A percentile compares a stretch with the other conserved stretches of the same genome.
These are phyloP conservation scores for Tauraco hartlaubi DNA, from an alignment of 2,797 vertebrate species.

Conservation along the genomic window DNA sequence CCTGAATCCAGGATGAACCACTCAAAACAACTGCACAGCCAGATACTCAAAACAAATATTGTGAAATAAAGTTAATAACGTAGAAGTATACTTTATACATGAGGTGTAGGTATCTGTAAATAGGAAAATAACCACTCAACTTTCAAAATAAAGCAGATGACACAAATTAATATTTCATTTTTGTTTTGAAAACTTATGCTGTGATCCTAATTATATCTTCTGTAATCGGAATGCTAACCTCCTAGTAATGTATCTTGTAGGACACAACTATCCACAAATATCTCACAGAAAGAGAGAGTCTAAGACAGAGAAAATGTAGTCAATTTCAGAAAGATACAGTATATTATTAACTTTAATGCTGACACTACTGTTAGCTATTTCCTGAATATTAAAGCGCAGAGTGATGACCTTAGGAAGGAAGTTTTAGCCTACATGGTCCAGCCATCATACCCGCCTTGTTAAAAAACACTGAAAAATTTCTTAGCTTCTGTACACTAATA, in stretches of 20 bases:
- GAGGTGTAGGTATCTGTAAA: neutral
- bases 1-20: neutral
- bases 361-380: neutral
- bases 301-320: neutral
- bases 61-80: neutral
- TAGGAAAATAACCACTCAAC: neutral
- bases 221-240: neutral
- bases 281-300: neutral
- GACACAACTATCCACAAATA: neutral
- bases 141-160: slow-evolving; percentile 5
- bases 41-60: neutral
- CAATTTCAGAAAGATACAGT: neutral
- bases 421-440: neutral
- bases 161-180: neutral
- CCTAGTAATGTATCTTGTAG: neutral
- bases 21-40: neutral
- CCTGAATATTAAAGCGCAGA: neutral
- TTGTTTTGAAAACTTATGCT: neutral
- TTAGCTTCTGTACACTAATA: neutral
- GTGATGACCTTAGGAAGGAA: neutral
- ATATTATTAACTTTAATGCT: neutral
- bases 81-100: neutral
- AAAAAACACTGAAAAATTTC: neutral
- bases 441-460: neutral
- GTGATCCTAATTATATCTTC: neutral